Conservation (phyloP, 1,140 invertebrate genomes). For the Campoletis sonorensis region DNA sequence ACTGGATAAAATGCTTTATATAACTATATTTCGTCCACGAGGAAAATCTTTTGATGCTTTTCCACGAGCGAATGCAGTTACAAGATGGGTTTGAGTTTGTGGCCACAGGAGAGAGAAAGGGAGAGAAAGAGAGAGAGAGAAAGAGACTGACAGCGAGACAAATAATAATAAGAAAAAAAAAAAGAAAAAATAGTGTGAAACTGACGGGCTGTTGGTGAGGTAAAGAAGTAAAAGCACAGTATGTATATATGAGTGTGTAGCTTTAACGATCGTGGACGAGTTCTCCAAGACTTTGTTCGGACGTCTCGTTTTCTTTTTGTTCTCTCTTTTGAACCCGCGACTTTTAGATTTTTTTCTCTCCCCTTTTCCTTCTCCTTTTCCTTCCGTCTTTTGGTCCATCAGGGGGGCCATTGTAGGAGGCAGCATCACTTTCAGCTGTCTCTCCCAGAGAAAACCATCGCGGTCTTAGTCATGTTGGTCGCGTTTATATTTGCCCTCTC, state of each 20-base stretch:
- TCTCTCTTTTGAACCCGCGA: not conserved
- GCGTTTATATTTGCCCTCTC: conserved; percentile 36
- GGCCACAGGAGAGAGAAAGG: not conserved
- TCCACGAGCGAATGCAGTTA: conserved; percentile 3
- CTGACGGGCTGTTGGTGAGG: conserved; percentile 53
- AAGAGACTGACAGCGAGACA: not conserved
- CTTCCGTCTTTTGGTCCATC: conserved; percentile 27
- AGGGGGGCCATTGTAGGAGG: not conserved
- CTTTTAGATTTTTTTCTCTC: conserved; percentile 33
- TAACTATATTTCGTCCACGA: not conserved
- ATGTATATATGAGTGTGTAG: conserved; percentile 12
- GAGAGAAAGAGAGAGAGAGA: not conserved
- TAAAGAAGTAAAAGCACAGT: conserved; percentile 39
- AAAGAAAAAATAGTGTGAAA: conserved; percentile 59
- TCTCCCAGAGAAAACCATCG: conserved; percentile 47
- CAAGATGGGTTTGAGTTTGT: not conserved
- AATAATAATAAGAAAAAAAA: conserved; percentile 4
- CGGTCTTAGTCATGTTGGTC: conserved; percentile 28
- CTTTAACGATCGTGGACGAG: conserved; percentile 29
- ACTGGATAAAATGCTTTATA: not conserved
- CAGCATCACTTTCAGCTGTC: conserved; percentile 64
- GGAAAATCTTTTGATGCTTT: conserved; percentile 13
- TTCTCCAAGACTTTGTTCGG: conserved; percentile 33
- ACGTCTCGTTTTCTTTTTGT: conserved; percentile 13
- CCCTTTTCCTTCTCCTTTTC: conserved; percentile 33